Evolutionary conservation across 2,113 vertebrate genomes (phyloP), one percentile per base, ranked within the genome.

Genomic region (Colossoma macropomum): DNA sequence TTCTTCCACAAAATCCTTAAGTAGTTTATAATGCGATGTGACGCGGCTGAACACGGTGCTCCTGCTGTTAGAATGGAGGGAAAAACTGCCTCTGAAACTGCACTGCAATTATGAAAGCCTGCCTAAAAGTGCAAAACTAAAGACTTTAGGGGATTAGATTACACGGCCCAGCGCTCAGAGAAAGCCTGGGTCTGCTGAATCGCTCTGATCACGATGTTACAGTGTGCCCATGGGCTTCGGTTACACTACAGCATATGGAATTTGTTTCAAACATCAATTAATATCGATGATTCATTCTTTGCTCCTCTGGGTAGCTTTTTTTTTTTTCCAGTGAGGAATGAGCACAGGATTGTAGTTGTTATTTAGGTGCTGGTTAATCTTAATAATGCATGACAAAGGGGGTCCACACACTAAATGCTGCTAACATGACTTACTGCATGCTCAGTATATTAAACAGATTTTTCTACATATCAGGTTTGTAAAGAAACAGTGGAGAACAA

Each of bases 221-320:
- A 70, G 56, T 56, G 77, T 15, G 69, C 66, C 68, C n/a, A 34
- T 66, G 72, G 74, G 84, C 80, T 89, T 79, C 56, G 30, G 84
- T 80, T 87, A 79, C 86, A 79, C 81, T 78, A n/a, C 66, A 79
- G 82, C 84, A 85, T 86, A 84, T 86, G 83, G 85, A 84, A 85
- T 77, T 83, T 84, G 83, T 86, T 88, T 87, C 72, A 81, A 84
- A 73, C 85, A 83, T 86, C 65, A 84, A 84, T 88, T 89, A 82
- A 88, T 85, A 83, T 83, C 78, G 69, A 73, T 85, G 85, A 87
- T 82, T 68, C 71, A 84, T 87, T 81, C 28, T 32, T 54, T 21
- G 63, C 79, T 83, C 27, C 77, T 65, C 41, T 30, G 75, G 82
- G 77, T 62, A 62, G 30, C 69, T 73, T 60, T 71, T 65, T 80